phyloP scores from a whole-genome alignment of 2,888 invertebrate genomes.

The Nephrotoma flavescens region DNA sequence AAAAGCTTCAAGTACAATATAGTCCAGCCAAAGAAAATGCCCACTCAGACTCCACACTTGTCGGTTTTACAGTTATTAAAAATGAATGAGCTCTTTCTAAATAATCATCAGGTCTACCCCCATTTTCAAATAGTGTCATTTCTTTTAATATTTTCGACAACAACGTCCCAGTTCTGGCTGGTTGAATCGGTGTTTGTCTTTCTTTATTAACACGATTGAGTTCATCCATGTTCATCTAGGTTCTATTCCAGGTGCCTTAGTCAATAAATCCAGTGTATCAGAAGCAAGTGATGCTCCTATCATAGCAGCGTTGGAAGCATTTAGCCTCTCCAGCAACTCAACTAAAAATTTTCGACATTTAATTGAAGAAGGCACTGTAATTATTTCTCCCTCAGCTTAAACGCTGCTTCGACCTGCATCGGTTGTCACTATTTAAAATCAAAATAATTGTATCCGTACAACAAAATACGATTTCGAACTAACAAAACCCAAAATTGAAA shows the following conservation, averaged over 20 bases:
- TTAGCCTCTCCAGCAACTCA: constrained; percentile 2
- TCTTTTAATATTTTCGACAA: constrained; percentile 1
- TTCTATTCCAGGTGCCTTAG: background rate
- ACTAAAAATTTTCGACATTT: constrained; percentile 2
- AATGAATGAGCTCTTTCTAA: background rate
- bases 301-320: constrained; percentile 1
- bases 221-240: constrained; percentile 2
- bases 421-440: no score
- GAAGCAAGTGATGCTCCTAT: constrained; percentile 1
- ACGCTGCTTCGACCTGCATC: background rate
- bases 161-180: background rate
- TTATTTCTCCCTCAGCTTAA: background rate
- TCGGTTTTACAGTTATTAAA: background rate
- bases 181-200: constrained; percentile 2
- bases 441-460: no score
- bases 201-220: constrained; percentile 4
- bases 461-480: no score
- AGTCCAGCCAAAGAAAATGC: background rate
- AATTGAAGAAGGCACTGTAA: background rate
- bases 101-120: background rate
- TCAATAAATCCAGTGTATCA: background rate
- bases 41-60: background rate
- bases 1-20: background rate
- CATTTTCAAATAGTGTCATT: constrained; percentile 1
- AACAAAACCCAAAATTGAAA: no score